phyloP scores from a whole-genome alignment of 2,113 vertebrate genomes.

The Hylia prasina region DNA sequence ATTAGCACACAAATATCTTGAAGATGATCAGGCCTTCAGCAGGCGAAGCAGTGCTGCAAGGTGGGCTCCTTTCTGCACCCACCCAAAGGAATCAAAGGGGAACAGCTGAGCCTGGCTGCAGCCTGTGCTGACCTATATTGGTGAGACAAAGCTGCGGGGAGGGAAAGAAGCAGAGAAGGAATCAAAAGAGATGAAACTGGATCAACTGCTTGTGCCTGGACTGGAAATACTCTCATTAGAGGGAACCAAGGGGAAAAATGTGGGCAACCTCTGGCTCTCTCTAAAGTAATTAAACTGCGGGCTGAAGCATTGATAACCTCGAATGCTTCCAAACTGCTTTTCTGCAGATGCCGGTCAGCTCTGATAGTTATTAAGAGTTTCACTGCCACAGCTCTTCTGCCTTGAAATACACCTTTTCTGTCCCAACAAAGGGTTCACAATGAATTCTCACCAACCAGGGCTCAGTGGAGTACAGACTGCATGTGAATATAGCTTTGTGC shows the following conservation, averaged over 20 bases:
- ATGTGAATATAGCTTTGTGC: neutral
- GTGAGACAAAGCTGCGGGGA: conserved; percentile 36
- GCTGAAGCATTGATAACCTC: neutral
- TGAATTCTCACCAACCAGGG: neutral
- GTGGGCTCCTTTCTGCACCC: neutral
- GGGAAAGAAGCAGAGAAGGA: conserved; percentile 5
- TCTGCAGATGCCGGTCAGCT: neutral
- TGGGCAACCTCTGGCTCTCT: neutral
- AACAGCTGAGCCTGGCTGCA: neutral
- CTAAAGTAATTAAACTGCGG: conserved; percentile 16
- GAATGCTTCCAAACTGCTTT: conserved; percentile 5
- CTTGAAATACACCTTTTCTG: neutral
- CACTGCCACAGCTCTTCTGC: neutral
- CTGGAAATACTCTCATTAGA: conserved; percentile 57
- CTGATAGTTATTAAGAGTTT: neutral
- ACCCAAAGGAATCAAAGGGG: neutral
- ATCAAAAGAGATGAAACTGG: conserved; percentile 60
- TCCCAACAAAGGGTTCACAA: neutral
- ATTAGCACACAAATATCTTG: neutral
- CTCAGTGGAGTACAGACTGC: neutral
- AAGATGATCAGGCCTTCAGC: neutral
- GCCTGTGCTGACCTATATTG: conserved; percentile 54
- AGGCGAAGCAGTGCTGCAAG: neutral
- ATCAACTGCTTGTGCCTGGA: conserved; percentile 46
- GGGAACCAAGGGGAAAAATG: conserved; percentile 6